Base-by-base conservation (phyloP, 2,888 invertebrate genomes). In the Xestia rhomboidea region DNA sequence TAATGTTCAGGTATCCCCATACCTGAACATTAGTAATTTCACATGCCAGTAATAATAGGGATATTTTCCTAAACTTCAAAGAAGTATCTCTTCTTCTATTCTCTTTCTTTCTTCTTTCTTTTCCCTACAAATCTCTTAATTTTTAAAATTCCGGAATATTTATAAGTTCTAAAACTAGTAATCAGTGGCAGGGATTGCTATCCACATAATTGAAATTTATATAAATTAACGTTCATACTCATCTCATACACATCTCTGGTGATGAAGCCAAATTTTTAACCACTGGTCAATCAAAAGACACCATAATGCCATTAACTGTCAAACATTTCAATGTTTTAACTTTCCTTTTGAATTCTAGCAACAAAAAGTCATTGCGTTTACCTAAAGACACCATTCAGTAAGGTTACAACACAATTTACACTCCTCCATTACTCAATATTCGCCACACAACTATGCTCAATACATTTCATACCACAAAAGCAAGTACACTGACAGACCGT, bases 401-500 rank as follows among this genome's bases (percentile, higher is more conserved):
- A 24, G 7, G 27, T 34, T 18, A 51, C 57, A 77, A 18, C 18
- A 71, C 51, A 30, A 71, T 68, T 76, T 68, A 18, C 34, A 2
- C 66, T 44, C 15, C 38, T 57, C 38, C 4, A 57, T 62, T 57
- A 24, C 49, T 54, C 24, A 54, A 49, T 24, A 60, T 68, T 46
- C 2, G 60, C 27, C 57, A 49, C 46, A 51, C 8, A 41, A 60
- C 68, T 57, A 44, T 54, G 24, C 44, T 70, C 69, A 70, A 72
- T 69, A 77, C 57, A 68, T 60, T 66, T 34, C 54, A 73, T 27
- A 27, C 46, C 38, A 49, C 57, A 82, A 85, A 77, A 69, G 57
- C 74, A 54, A 57, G 70, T 66, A 66, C 68, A 67, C 72, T 86
- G 69, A 77, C 74, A 67, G 63, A 73, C 71, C 73, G 80, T 74